Conservation (phyloP, 2,797 vertebrate genomes). For the Gallinago solitaria region DNA sequence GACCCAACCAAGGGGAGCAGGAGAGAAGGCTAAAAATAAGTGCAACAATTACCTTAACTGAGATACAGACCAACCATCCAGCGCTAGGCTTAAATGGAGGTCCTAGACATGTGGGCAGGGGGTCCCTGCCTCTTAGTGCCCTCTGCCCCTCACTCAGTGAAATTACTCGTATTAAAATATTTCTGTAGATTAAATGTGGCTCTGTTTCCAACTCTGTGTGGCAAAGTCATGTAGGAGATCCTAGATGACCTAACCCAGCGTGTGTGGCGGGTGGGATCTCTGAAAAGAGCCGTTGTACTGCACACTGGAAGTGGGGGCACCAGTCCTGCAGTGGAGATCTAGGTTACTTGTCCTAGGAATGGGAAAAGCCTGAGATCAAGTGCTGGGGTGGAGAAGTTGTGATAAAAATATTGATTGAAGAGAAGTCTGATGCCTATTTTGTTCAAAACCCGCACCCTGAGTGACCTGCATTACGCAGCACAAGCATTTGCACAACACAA, state of each 20-base stretch:
- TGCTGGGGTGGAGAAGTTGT: not conserved
- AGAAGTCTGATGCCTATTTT: not conserved
- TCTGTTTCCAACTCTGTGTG: not conserved
- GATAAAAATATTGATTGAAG: not conserved
- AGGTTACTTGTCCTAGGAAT: not conserved
- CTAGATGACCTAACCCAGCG: not conserved
- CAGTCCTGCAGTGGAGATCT: not conserved
- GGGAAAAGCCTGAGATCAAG: not conserved
- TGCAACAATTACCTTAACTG: too few species aligned
- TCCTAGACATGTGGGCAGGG: not conserved
- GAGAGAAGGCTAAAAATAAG: not conserved
- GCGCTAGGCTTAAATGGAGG: not conserved
- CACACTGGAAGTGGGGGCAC: not conserved
- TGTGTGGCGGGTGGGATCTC: not conserved
- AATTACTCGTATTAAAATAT: not conserved
- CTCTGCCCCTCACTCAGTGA: not conserved
- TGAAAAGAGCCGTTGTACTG: not conserved
- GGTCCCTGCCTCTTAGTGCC: not conserved
- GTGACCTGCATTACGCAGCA: not conserved
- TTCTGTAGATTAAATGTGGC: not conserved
- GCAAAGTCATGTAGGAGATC: not conserved
- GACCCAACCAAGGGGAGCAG: not conserved
- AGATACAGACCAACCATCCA: not conserved
- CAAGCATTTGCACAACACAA: not conserved
- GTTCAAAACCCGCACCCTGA: not conserved